A percentile compares a stretch with the other conserved stretches of the same genome.
These are phyloP conservation scores for Melinaea marsaeus DNA, from an alignment of 2,888 invertebrate genomes.

Conservation along the genomic window DNA sequence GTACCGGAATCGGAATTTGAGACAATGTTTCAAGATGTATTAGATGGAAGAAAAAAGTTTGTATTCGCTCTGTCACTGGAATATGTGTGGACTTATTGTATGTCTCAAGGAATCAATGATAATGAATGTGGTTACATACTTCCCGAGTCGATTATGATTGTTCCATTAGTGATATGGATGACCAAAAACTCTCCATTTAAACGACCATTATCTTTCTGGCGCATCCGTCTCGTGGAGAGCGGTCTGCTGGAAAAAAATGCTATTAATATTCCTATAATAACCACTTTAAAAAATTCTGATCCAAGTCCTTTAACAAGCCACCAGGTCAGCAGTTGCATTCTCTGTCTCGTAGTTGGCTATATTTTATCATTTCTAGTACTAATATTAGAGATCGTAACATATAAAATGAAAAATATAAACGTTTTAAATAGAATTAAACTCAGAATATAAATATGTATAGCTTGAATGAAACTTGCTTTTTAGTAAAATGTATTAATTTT, in stretches of 20 bases:
- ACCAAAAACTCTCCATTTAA: slow-evolving; percentile 52
- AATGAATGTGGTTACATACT: slow-evolving; percentile 57
- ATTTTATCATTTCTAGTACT: slow-evolving; percentile 45
- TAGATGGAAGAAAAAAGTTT: slow-evolving; percentile 49
- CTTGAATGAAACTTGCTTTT: no score
- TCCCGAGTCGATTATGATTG: slow-evolving; percentile 56
- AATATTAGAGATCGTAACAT: slow-evolving; percentile 44
- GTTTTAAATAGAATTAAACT: no score
- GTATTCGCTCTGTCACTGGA: slow-evolving; percentile 57
- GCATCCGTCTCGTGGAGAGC: slow-evolving; percentile 55
- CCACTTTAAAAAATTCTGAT: slow-evolving; percentile 38
- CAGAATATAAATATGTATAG: no score
- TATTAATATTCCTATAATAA: slow-evolving; percentile 36
- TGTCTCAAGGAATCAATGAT: slow-evolving; percentile 49
- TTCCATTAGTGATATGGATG: slow-evolving; percentile 61
- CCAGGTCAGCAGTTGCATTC: slow-evolving; percentile 52
- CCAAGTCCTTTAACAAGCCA: slow-evolving; percentile 49
- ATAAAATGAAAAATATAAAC: slow-evolving; percentile 32
- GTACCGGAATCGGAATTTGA: slow-evolving; percentile 54
- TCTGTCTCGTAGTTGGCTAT: slow-evolving; percentile 50
- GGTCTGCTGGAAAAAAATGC: slow-evolving; percentile 51
- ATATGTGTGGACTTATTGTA: slow-evolving; percentile 54
- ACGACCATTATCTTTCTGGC: slow-evolving; percentile 45
- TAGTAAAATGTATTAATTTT: no score
- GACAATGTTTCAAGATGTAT: slow-evolving; percentile 46